These are phyloP conservation scores for Dynastes grantii DNA, from an alignment of 2,888 invertebrate genomes.

Conservation along the genomic window DNA sequence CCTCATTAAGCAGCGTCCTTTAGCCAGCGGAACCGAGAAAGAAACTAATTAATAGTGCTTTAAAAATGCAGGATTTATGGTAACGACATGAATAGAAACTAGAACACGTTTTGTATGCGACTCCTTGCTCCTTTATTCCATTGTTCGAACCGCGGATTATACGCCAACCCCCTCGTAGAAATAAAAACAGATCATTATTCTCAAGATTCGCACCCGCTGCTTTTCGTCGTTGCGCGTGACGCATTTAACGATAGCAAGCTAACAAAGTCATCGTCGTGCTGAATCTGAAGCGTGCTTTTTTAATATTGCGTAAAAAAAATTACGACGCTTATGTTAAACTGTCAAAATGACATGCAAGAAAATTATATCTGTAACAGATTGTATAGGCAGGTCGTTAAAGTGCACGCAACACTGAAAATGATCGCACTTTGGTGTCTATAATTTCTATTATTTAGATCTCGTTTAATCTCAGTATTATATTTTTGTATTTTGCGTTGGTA, in stretches of 20 bases:
- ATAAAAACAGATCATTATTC: constrained; percentile 52
- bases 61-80: constrained; percentile 47
- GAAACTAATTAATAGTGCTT: constrained; percentile 48
- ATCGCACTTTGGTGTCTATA: too few relatives aligned
- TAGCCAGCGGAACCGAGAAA: constrained; percentile 40
- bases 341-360: too few relatives aligned
- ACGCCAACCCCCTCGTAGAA: constrained; percentile 23
- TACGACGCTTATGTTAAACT: too few relatives aligned
- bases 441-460: too few relatives aligned
- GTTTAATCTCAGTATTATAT: too few relatives aligned
- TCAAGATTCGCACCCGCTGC: constrained; percentile 48
- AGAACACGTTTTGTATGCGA: constrained; percentile 41
- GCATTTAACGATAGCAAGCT: constrained; percentile 24
- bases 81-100: constrained; percentile 44
- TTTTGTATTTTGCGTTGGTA: too few relatives aligned
- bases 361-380: too few relatives aligned
- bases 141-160: constrained; percentile 48
- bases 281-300: too few relatives aligned
- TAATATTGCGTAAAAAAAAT: too few relatives aligned
- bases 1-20: constrained; percentile 46
- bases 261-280: background rate
- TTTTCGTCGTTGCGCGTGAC: constrained; percentile 38
- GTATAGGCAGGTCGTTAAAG: too few relatives aligned
- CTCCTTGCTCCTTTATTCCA: constrained; percentile 37
- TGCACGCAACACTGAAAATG: too few relatives aligned